These are phyloP conservation scores for Huso huso DNA, from an alignment of 2,797 vertebrate genomes.

Conservation along the genomic window DNA sequence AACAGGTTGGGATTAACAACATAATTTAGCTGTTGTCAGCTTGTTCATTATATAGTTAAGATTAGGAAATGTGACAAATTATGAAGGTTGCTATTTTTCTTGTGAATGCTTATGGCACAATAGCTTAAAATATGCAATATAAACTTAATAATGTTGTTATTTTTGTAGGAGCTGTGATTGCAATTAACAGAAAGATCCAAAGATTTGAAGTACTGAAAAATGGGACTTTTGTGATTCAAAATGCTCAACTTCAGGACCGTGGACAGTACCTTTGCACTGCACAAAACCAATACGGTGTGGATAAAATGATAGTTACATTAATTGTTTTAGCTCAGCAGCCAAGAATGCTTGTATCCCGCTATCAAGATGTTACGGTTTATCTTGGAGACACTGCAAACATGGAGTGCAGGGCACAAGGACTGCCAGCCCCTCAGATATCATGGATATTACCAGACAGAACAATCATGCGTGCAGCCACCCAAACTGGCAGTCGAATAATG, in stretches of 20 bases:
- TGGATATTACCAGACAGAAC: constrained; percentile 79
- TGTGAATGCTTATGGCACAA: too few species aligned
- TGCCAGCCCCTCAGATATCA: constrained; percentile 63
- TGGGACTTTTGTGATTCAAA: constrained; percentile 72
- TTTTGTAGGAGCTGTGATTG: constrained; percentile 61
- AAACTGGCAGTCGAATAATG: constrained; percentile 44
- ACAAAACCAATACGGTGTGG: constrained; percentile 69
- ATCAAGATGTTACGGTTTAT: constrained; percentile 62
- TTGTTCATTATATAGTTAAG: too few species aligned
- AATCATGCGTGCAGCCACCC: constrained; percentile 42
- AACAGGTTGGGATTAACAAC: too few species aligned
- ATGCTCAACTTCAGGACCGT: constrained; percentile 60
- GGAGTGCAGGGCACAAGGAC: constrained; percentile 69
- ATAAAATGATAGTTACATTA: constrained; percentile 55
- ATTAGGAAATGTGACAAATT: too few species aligned
- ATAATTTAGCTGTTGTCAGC: too few species aligned
- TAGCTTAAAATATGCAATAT: too few species aligned
- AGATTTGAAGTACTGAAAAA: constrained; percentile 76
- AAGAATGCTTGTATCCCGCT: constrained; percentile 57
- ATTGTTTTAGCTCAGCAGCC: constrained; percentile 64
- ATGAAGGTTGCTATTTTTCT: too few species aligned
- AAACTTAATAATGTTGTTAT: neutral
- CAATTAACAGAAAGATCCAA: constrained; percentile 59
- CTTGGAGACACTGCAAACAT: constrained; percentile 61
- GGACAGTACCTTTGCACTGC: constrained; percentile 79